These are phyloP conservation scores for Brachylomia viminalis DNA, from an alignment of 2,888 invertebrate species.

Conservation along the genomic window DNA sequence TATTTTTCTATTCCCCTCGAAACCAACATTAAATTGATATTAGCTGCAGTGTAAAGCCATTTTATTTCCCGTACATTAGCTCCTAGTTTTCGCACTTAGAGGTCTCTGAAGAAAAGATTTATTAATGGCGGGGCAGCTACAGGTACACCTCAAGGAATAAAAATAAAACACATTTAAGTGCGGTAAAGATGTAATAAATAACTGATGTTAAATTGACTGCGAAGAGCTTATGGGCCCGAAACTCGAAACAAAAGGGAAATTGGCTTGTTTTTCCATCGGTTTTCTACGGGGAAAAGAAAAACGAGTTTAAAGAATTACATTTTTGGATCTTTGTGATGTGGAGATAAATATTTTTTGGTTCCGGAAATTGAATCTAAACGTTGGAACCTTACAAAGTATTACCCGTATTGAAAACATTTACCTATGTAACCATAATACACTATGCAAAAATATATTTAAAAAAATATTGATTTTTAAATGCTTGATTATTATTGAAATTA, in stretches of 20 bases:
- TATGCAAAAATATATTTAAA: too few relatives aligned
- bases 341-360: slow-evolving; percentile 2
- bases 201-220: slow-evolving; percentile 88
- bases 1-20: slow-evolving; percentile 31
- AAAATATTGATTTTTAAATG: background rate
- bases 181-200: slow-evolving; percentile 87
- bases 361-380: slow-evolving; percentile 7
- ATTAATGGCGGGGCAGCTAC: slow-evolving; percentile 74
- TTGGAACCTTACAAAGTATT: background rate
- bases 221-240: slow-evolving; percentile 85
- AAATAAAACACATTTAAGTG: slow-evolving; percentile 84
- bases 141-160: slow-evolving; percentile 78
- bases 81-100: slow-evolving; percentile 81
- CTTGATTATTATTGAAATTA: background rate
- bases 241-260: slow-evolving; percentile 80
- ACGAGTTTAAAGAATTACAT: slow-evolving; percentile 41
- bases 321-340: slow-evolving; percentile 12
- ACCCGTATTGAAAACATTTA: background rate
- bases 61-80: slow-evolving; percentile 79
- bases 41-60: slow-evolving; percentile 66
- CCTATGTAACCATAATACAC: too few relatives aligned
- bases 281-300: slow-evolving; percentile 58
- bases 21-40: slow-evolving; percentile 61
- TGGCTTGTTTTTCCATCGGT: slow-evolving; percentile 70
- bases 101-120: slow-evolving; percentile 79